Base-by-base conservation (phyloP, 23 tunicate species). In the Ascidia mentula region DNA sequence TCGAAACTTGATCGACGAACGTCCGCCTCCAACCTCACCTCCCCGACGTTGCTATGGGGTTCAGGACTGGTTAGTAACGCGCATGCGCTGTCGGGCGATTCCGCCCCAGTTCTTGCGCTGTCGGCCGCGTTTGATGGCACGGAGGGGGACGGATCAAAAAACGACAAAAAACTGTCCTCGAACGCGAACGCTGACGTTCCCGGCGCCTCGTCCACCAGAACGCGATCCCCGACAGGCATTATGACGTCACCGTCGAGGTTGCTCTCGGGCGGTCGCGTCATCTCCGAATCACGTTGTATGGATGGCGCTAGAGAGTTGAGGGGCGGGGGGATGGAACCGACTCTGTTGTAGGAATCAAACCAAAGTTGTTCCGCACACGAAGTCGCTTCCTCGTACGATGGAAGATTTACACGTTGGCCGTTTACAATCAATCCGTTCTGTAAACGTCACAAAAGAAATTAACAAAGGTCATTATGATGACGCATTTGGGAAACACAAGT, bases 321-420 rank as follows among this genome's bases (percentile, higher is more conserved):
- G 38, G 36, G 40, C 13, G 82, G 82, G 0, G 80, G 38, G 22
- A 22, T 9, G 28, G 75, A 37, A 36, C 53, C 53, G 34, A 75
- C 40, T 35, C 75, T 80, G 72, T 78, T 59, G 46, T 77, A 78
- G 1, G 33, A 31, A 69, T 88, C 82, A 24, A 24, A 40, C 79
- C 80, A 74, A 18, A 26, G 74, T 6, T 71, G 46, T 22, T 80
- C 83, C 9, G 60, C 30, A 42, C 70, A 76, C 2, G 97, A 18
- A 6, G 79, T 83, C 24, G 92, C 97, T 75, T 92, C 89, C 28
- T 92, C 92, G 69, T 92, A 92, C 18, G 89, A 60, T 2, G 97
- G 97, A 18, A 92, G 73, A 22, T 34, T 31, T 13, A 92, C 82
- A 0, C 89, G 83, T 45, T 82, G 86, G 5, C 97, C 97, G 46